phyloP scores from a whole-genome alignment of 2,797 vertebrate genomes.

The Tamandua tetradactyla region DNA sequence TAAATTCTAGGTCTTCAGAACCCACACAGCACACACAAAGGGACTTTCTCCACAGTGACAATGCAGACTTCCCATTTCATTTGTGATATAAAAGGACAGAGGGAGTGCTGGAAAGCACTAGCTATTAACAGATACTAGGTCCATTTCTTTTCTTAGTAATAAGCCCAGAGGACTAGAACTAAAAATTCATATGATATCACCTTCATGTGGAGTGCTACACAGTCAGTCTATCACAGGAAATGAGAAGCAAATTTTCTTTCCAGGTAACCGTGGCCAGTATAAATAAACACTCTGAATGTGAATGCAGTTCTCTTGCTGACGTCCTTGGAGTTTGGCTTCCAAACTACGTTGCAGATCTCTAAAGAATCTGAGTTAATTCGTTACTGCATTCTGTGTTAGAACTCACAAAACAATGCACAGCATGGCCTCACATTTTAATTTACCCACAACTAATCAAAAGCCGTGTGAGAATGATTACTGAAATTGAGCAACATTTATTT shows the following conservation, averaged over 20 bases:
- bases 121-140: neutral
- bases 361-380: neutral
- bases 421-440: neutral
- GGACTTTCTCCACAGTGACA: neutral
- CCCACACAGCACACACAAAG: neutral
- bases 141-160: neutral
- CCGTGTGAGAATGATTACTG: neutral
- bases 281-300: neutral
- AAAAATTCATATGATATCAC: neutral
- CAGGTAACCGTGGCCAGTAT: neutral
- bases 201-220: neutral
- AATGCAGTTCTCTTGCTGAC: neutral
- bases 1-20: neutral
- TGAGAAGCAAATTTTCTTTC: neutral
- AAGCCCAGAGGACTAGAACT: neutral
- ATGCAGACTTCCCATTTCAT: neutral
- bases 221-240: neutral
- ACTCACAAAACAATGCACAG: neutral
- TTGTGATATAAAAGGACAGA: too few species aligned
- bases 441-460: neutral
- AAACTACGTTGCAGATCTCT: neutral
- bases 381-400: neutral
- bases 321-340: neutral
- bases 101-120: too few species aligned
- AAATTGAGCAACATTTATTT: neutral